A percentile compares a stretch with the other conserved stretches of the same genome.
Conservation (phyloP, 2,113 vertebrate species). For the Scomber japonicus region DNA sequence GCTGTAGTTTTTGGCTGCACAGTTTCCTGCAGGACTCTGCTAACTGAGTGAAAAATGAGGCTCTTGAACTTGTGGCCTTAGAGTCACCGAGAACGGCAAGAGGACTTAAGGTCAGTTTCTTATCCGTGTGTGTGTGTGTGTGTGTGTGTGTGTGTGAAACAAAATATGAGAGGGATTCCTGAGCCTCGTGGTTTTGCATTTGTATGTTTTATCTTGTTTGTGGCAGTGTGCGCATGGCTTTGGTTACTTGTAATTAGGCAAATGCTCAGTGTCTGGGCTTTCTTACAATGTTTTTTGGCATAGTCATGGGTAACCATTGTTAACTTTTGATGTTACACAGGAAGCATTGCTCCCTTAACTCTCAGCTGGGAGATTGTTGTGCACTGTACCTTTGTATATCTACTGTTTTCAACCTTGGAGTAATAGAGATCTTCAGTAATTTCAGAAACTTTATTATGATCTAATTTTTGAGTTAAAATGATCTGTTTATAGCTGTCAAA, state of each 20-base stretch:
- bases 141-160: not conserved
- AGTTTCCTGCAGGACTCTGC: constrained; percentile 27
- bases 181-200: not conserved
- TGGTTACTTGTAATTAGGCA: constrained; percentile 26
- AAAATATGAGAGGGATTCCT: not conserved
- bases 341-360: not conserved
- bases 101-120: constrained; percentile 13
- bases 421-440: no score
- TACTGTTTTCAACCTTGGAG: not conserved
- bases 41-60: constrained; percentile 58
- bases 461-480: no score
- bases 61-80: constrained; percentile 49
- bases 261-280: not conserved
- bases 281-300: constrained; percentile 25
- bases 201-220: constrained; percentile 33
- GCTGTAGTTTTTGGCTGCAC: constrained; percentile 16
- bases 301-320: constrained; percentile 3
- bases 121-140: not conserved
- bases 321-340: constrained; percentile 27
- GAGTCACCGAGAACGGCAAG: constrained; percentile 26
- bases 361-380: not conserved
- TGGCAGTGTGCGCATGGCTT: constrained; percentile 9
- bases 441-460: no score
- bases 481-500: no score
- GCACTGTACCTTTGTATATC: not conserved